Evolutionary conservation across 1,140 invertebrate genomes (phyloP), one percentile per base, ranked within the genome.

Genomic region (Zaprionus ghesquierei): DNA sequence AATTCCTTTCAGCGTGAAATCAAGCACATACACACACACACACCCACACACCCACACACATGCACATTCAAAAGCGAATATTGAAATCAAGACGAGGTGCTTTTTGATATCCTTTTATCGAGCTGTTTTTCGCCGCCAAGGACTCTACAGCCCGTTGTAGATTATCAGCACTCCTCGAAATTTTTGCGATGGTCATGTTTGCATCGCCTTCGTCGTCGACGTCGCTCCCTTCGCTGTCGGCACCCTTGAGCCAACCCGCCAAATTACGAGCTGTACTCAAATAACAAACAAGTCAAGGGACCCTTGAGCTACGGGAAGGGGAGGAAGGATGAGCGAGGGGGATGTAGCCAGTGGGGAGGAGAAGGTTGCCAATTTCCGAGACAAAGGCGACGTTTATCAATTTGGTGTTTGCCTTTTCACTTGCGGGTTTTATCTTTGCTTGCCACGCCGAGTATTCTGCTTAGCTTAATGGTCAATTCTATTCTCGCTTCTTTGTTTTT

Each of bases 391-490:
- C 80, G 60, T 79, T 76, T 84, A 82, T 82, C 76, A 84, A 82
- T 84, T 82, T 82, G 64, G 60, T 76, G 80, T 84, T 82, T 60
- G 74, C 80, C 76, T 79, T 84, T 62, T 69, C 60, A 62, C 60
- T 69, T 59, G 55, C 25, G 60, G 46, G 29, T 64, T 54, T 60
- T 65, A 58, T 78, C 77, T 33, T 13, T 33, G 56, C 76, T 76
- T 76, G 69, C 80, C 82, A 76, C 66, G 65, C 41, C 56, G 33
- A 51, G 46, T 50, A 46, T 53, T 63, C 79, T 72, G 65, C 35
- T 64, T 49, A 75, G 79, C 75, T 79, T 82, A 72, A 84, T 82
- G 72, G 80, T 73, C 80, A 79, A 84, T 84, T 82, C 77, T 78
- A 70, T 71, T 77, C 73, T 75, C 64, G 62, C 74, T 79, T 65